A percentile compares a stretch with the other conserved stretches of the same genome.
Evolutionary conservation across 2,797 vertebrate genomes (phyloP).

Genomic region (Phrynocephalus vlangalii): DNA sequence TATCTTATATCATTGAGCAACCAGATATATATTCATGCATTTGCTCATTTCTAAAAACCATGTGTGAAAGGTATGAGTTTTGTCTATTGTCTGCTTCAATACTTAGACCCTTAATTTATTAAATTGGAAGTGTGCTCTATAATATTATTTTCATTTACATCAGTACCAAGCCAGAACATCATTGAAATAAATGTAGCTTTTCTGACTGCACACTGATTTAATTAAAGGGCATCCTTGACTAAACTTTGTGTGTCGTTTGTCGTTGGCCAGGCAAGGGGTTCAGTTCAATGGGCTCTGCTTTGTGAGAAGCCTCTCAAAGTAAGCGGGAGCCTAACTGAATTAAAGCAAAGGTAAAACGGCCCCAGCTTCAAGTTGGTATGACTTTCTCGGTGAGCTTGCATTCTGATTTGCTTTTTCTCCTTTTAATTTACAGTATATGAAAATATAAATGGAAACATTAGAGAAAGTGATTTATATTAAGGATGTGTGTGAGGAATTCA

Average conservation of each 20-base stretch:
- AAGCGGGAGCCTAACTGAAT: slow-evolving; percentile 27
- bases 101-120: slow-evolving; percentile 24
- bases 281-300: not conserved
- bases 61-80: not conserved
- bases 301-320: not conserved
- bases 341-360: not conserved
- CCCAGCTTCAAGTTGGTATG: not conserved
- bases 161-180: not conserved
- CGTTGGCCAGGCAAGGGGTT: not conserved
- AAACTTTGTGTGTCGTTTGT: slow-evolving; percentile 1
- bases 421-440: not conserved
- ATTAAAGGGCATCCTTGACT: slow-evolving; percentile 7
- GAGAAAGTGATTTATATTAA: not conserved
- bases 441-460: not conserved
- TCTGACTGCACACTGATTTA: slow-evolving; percentile 33
- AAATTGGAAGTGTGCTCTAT: not conserved
- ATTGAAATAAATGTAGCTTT: slow-evolving; percentile 35
- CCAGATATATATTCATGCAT: slow-evolving; percentile 23
- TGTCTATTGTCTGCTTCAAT: slow-evolving; percentile 26
- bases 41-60: not conserved
- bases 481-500: not conserved
- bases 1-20: slow-evolving; percentile 20
- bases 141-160: slow-evolving; percentile 22
- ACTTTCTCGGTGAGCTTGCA: not conserved
- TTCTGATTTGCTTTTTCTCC: slow-evolving; percentile 1